Conservation (phyloP, 2,888 invertebrate species). For the Suillia variegata region DNA sequence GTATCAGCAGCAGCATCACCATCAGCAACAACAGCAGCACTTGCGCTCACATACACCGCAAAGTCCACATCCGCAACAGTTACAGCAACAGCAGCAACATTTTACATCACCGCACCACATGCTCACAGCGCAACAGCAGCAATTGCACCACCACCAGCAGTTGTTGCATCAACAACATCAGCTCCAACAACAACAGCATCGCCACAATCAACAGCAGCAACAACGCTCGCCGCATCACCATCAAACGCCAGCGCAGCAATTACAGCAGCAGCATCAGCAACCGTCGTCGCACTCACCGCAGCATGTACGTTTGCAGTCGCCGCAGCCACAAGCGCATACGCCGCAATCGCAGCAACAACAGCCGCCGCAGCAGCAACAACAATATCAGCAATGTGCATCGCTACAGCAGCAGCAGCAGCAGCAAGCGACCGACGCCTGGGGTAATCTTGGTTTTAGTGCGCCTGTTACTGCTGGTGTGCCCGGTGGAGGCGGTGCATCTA, state of each 20-base stretch:
- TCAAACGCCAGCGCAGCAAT: constrained; percentile 41
- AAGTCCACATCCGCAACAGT: constrained; percentile 47
- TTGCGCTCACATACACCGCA: constrained; percentile 46
- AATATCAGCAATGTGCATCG: constrained; percentile 29
- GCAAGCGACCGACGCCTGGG: constrained; percentile 40
- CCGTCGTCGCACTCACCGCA: constrained; percentile 51
- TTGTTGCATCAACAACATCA: constrained; percentile 43
- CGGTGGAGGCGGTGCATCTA: constrained; percentile 34
- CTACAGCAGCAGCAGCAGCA: constrained; percentile 37
- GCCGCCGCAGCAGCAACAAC: constrained; percentile 34
- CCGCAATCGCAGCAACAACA: constrained; percentile 37
- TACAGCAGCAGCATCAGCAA: constrained; percentile 50
- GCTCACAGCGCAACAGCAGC: constrained; percentile 43
- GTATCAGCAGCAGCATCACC: constrained; percentile 52
- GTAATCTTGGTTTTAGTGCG: constrained; percentile 41
- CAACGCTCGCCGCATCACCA: constrained; percentile 56
- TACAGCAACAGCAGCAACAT: constrained; percentile 46
- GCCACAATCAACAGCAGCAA: constrained; percentile 48
- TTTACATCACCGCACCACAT: constrained; percentile 43
- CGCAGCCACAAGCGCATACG: constrained; percentile 41
- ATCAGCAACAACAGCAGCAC: constrained; percentile 44
- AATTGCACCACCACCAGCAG: constrained; percentile 49
- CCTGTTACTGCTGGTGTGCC: constrained; percentile 36
- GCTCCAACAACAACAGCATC: constrained; percentile 46
- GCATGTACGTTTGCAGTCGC: constrained; percentile 43